phyloP scores from a whole-genome alignment of 2,888 invertebrate species.

The Petrophora chlorosata region DNA sequence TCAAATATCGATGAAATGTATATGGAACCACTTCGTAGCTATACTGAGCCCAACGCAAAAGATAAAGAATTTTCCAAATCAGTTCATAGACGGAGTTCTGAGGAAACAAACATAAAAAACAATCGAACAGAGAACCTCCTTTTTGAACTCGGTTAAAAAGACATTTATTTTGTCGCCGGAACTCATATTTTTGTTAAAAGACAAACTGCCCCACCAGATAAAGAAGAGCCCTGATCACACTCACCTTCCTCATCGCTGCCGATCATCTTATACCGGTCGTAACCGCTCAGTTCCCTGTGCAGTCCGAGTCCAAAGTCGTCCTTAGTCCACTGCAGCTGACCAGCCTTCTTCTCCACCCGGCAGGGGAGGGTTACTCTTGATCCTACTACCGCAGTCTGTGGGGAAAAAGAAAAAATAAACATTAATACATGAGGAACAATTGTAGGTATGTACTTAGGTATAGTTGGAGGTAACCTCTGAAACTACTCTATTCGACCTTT shows the following conservation, averaged over 20 bases:
- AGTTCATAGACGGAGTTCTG: too few relatives aligned
- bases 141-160: background rate
- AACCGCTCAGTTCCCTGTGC: constrained; percentile 94
- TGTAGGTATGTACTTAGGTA: too few relatives aligned
- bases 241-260: constrained; percentile 97
- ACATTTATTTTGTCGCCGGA: background rate
- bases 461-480: too few relatives aligned
- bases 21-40: too few relatives aligned
- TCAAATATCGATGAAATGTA: too few relatives aligned
- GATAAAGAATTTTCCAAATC: too few relatives aligned
- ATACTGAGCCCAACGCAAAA: too few relatives aligned
- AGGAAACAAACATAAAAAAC: background rate
- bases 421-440: too few relatives aligned
- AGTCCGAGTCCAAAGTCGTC: constrained; percentile 98
- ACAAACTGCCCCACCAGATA: background rate
- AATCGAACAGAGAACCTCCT: constrained; percentile 1
- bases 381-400: constrained; percentile 93
- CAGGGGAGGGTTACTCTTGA: constrained; percentile 95
- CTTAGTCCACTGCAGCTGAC: constrained; percentile 98
- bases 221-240: too few relatives aligned
- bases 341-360: constrained; percentile 93
- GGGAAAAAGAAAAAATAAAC: too few relatives aligned
- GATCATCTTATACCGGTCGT: constrained; percentile 97
- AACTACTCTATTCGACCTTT: too few relatives aligned
- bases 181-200: background rate